Evolutionary conservation across 2,888 invertebrate genomes (phyloP).

Genomic region (Tenthredo livida): DNA sequence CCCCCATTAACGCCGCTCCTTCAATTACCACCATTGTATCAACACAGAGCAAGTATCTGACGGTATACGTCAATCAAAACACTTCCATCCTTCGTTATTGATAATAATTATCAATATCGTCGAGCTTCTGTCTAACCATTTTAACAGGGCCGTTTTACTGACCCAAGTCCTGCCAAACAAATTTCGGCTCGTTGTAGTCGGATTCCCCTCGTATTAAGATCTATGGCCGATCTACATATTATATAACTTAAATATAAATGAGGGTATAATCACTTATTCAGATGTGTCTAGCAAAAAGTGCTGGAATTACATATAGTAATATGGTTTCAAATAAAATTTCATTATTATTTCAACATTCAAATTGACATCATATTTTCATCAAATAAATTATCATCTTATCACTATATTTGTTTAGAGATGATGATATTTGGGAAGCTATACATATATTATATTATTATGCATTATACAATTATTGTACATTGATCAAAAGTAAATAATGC

Average conservation of each 20-base stretch:
- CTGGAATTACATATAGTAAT: neutral
- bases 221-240: neutral
- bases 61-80: constrained; percentile 60
- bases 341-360: neutral
- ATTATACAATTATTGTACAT: neutral
- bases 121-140: constrained; percentile 65
- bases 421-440: neutral
- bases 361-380: neutral
- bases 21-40: constrained; percentile 74
- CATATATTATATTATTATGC: neutral
- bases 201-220: neutral
- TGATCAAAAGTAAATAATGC: neutral
- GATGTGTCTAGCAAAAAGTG: constrained; percentile 41
- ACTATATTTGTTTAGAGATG: neutral
- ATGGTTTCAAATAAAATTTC: neutral
- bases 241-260: neutral
- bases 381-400: neutral
- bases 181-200: neutral
- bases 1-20: constrained; percentile 73
- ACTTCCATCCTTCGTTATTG: constrained; percentile 62
- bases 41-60: constrained; percentile 77
- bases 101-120: constrained; percentile 65
- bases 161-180: constrained; percentile 15
- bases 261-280: neutral
- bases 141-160: neutral